Evolutionary conservation across 2,888 invertebrate species (phyloP).

Genomic region (Caenorhabditis macrosperma): DNA sequence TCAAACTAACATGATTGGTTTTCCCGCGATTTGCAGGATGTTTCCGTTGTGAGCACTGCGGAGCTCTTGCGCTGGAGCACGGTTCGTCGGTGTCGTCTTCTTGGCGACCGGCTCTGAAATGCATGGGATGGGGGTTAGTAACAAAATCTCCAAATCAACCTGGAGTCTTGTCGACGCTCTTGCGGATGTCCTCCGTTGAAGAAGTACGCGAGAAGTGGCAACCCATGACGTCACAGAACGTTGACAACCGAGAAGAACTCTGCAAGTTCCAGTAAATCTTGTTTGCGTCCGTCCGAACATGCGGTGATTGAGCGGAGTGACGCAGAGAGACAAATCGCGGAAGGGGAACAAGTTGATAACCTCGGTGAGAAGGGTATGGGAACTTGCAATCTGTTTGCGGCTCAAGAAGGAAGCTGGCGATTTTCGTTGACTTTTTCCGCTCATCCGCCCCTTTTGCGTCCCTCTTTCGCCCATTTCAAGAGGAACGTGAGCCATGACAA

Average conservation of each 20-base stretch:
- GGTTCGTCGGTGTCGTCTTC: conserved; percentile 21
- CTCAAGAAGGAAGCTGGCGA: conserved; percentile 26
- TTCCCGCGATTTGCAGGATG: conserved; percentile 57
- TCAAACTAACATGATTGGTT: conserved; percentile 58
- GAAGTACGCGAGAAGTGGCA: conserved; percentile 67
- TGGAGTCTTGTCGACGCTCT: conserved; percentile 41
- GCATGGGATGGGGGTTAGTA: not conserved
- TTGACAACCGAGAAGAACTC: not conserved
- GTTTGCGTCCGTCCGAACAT: not conserved
- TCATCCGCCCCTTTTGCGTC: not conserved
- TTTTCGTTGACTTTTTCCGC: conserved; percentile 16
- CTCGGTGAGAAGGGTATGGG: conserved; percentile 13
- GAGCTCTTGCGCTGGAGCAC: conserved; percentile 46
- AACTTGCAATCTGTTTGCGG: conserved; percentile 31
- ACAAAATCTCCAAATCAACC: conserved; percentile 7
- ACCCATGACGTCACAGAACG: conserved; percentile 53
- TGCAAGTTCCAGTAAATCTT: not conserved
- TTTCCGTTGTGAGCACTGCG: conserved; percentile 56
- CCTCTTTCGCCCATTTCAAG: conserved; percentile 1
- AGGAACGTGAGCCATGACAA: conserved; percentile 38
- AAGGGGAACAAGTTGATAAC: not conserved
- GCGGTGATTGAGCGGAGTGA: conserved; percentile 7
- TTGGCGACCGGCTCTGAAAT: conserved; percentile 26
- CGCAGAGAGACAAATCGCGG: conserved; percentile 4
- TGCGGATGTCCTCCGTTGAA: conserved; percentile 61